phyloP scores from a whole-genome alignment of 2,888 invertebrate genomes.

The Smittia aterrima region DNA sequence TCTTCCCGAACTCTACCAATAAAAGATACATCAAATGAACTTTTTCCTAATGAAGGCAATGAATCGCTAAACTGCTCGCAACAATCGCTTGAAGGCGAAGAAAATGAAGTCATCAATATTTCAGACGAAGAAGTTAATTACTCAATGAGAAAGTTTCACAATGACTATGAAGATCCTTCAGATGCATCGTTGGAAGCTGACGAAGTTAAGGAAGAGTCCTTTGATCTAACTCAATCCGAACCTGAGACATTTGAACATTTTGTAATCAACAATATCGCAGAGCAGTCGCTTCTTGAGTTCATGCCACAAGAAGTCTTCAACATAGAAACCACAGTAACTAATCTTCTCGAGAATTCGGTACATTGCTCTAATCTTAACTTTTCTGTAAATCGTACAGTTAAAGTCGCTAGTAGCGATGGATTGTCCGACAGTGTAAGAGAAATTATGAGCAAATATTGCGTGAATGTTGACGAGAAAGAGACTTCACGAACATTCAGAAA shows the following conservation, averaged over 20 bases:
- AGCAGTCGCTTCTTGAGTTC: not conserved
- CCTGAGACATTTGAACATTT: not conserved
- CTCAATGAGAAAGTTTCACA: conserved; percentile 54
- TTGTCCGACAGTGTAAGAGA: conserved; percentile 2
- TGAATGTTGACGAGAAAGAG: not conserved
- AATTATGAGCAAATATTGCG: not conserved
- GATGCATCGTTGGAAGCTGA: not conserved
- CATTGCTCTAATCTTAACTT: not conserved
- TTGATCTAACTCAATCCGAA: not conserved
- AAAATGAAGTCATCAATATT: conserved; percentile 16
- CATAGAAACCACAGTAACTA: not conserved
- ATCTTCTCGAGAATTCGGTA: not conserved
- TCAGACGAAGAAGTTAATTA: conserved; percentile 64
- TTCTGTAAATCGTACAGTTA: too few relatives aligned
- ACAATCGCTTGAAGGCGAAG: not conserved
- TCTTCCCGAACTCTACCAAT: too few relatives aligned
- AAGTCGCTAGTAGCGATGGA: too few relatives aligned
- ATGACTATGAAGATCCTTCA: not conserved
- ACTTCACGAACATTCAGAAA: not conserved
- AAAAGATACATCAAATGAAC: too few relatives aligned
- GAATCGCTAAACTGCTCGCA: not conserved
- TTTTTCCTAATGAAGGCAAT: not conserved
- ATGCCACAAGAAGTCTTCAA: not conserved
- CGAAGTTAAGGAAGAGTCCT: not conserved
- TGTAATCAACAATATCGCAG: not conserved